Conservation (phyloP, 2,797 vertebrate species). For the Coendou prehensilis region DNA sequence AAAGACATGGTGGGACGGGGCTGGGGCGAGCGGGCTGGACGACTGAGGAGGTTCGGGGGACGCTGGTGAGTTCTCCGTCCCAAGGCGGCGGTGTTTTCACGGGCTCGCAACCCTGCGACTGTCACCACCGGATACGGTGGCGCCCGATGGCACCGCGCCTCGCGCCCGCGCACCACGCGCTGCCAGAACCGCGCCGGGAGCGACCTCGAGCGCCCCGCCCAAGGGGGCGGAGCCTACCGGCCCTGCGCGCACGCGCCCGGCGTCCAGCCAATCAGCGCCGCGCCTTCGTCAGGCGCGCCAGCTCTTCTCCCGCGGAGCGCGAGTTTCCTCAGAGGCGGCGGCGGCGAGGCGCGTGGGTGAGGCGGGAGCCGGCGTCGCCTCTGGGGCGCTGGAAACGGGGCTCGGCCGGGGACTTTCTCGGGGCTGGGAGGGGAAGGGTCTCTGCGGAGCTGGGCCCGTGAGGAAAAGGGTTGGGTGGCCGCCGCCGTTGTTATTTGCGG, state of each 20-base stretch:
- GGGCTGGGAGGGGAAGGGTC: neutral
- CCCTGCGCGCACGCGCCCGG: neutral
- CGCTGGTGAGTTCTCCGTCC: neutral
- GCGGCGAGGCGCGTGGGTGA: neutral
- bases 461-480: neutral
- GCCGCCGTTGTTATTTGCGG: too few species aligned
- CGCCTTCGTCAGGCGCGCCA: neutral
- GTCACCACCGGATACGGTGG: too few species aligned
- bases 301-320: neutral
- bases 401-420: neutral
- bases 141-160: neutral
- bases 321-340: neutral
- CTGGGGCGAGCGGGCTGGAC: neutral
- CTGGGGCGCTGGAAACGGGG: neutral
- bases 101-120: too few species aligned
- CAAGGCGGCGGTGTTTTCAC: neutral
- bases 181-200: accelerated
- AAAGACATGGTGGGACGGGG: neutral
- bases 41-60: neutral
- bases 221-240: neutral
- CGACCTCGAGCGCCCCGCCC: neutral
- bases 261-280: neutral
- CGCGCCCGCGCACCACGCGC: neutral
- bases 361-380: neutral
- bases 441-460: too few species aligned